These are phyloP conservation scores for Araneus ventricosus DNA, from an alignment of 1,140 invertebrate species.

Conservation along the genomic window DNA sequence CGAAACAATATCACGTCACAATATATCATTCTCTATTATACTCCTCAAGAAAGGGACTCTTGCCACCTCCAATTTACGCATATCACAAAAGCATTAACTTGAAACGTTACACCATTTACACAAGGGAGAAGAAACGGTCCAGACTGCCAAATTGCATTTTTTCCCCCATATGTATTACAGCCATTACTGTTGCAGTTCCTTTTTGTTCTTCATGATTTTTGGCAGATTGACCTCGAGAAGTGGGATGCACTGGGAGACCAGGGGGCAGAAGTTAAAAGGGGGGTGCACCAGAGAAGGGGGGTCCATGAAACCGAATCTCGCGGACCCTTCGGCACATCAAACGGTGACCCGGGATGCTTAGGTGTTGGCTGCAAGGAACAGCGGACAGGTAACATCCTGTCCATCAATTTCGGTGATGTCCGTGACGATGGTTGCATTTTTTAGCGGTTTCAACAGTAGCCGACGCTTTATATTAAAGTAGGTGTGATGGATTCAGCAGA, in stretches of 20 bases:
- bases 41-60: background rate
- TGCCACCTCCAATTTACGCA: conserved; percentile 54
- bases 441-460: conserved; percentile 20
- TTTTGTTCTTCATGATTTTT: conserved; percentile 32
- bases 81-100: conserved; percentile 67
- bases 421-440: conserved; percentile 43
- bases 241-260: no score
- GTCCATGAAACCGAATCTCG: conserved; percentile 53
- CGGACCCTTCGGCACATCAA: conserved; percentile 64
- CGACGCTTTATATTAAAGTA: background rate
- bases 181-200: background rate
- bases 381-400: conserved; percentile 66
- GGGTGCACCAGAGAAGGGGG: background rate
- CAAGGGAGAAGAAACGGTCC: background rate
- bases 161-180: background rate
- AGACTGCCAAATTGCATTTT: conserved; percentile 51
- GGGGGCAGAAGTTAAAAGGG: background rate
- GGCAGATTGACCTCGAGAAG: conserved; percentile 15
- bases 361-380: conserved; percentile 22
- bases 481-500: background rate
- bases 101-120: conserved; percentile 74
- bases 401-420: conserved; percentile 68
- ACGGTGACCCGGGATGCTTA: conserved; percentile 50
- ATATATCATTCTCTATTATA: conserved; percentile 72
- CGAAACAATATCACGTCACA: conserved; percentile 24